Base-by-base conservation (phyloP, 2,888 invertebrate genomes). In the Venusia cambrica region DNA sequence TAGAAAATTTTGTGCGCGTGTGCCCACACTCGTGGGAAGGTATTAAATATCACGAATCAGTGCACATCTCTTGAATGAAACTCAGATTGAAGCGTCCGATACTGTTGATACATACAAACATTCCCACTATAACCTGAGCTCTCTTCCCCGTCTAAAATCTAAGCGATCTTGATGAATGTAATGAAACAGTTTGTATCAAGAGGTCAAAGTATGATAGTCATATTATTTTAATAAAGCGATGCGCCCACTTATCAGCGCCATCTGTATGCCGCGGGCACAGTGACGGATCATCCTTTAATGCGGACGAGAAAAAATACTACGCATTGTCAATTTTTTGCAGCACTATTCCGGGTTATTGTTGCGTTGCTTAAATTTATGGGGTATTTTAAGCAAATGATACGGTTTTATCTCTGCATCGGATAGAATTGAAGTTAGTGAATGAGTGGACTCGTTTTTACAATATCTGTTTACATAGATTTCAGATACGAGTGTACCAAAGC, bases 311-410 rank as follows among this genome's bases (percentile, higher is more conserved):
- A 83, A 83, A 74, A 63, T 59, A 48, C 50, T 35, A 37, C 20
- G 51, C 40, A 60, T 51, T 51, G 48, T 48, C 10, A n/a, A 33
- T 67, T 81, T 80, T 83, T 79, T 79, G 60, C 57, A 46, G 26
- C 61, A 63, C 67, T 70, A 73, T 73, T 71, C 72, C 71, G 64
- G 71, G 62, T 70, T 69, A 78, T 85, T 85, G 83, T 84, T 72
- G 66, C 60, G 60, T 67, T 79, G 74, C 73, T 73, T 78, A 77
- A 83, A 83, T 80, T 83, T 73, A 77, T 79, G 73, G 79, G 76
- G 76, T 76, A 80, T 81, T 85, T 85, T 84, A 83, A 76, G 83
- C 84, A 81, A 87, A 84, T 87, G 85, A 85, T 81, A 85, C 72
- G 77, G 73, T 74, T 73, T 79, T 84, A 85, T 81, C 83, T 68